Base-by-base conservation (phyloP, 2,797 vertebrate species). In the Coregonus suidteri region DNA sequence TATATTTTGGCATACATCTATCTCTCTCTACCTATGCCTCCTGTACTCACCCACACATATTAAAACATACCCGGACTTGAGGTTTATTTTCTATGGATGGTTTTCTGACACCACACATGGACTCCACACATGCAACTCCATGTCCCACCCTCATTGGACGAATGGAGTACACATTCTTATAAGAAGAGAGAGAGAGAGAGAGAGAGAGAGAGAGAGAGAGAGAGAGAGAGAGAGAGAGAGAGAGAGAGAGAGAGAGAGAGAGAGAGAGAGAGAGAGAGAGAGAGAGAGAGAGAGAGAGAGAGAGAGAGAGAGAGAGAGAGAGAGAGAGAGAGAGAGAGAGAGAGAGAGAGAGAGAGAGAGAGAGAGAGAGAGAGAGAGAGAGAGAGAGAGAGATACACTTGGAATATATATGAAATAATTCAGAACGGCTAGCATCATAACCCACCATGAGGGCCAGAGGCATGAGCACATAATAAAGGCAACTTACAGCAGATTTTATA, bases 1-100 rank as follows among this genome's bases (percentile, higher is more conserved):
- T 75, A 37, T 75, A 59, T 51, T 62, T 74, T 59, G 41, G 7
- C 47, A 6, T 31, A 16, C 30, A 25, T 16, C 6, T 75, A 16
- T 37, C 9, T 67, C 68, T 9, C 4, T 56, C 18, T 13, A 56
- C 67, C 51, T 52, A 30, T 0, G 59, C 20, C 25, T 47, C 69
- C 31, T 64, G 53, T 20, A 64, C 59, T 66, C 74, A 75, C 14
- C 54, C 67, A 73, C 66, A n/a, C 59, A 16, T 34, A n/a, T 47
- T 47, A 69, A 66, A 69, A 65, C 67, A 73, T 53, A 67, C 78
- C 78, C 64, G 35, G 81, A 69, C 74, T 74, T 68, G 52, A 35
- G 65, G 75, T 83, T 84, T 84, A 82, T 81, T 82, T 84, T 75
- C 77, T 25, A 73, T 81, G 73, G 82, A 73, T 72, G 66, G 74